These are phyloP conservation scores for Oreocharis arfaki DNA, from an alignment of 2,113 vertebrate genomes.

Conservation along the genomic window DNA sequence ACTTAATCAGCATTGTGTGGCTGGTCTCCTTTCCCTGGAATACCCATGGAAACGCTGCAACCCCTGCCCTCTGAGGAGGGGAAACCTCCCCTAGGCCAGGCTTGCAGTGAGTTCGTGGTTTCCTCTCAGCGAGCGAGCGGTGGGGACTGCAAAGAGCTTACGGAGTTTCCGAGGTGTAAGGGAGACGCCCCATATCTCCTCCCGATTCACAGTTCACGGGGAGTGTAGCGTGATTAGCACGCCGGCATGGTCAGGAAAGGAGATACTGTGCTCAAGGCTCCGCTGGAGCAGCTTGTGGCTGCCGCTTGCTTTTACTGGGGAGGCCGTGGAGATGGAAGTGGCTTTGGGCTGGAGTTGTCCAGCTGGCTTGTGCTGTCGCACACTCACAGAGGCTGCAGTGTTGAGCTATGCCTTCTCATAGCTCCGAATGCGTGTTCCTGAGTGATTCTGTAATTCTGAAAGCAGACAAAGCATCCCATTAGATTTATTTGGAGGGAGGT, in stretches of 20 bases:
- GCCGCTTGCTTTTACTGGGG: not conserved
- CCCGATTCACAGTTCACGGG: not conserved
- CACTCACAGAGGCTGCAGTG: not conserved
- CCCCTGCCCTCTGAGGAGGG: not conserved
- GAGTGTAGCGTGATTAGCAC: not conserved
- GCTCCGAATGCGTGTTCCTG: not conserved
- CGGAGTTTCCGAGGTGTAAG: not conserved
- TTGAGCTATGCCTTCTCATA: not conserved
- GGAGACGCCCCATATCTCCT: fast-evolving
- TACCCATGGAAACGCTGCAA: not conserved
- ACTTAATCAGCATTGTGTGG: not conserved
- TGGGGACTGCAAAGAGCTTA: not conserved
- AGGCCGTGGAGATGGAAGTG: not conserved
- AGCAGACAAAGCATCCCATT: not conserved
- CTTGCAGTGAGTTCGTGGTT: not conserved
- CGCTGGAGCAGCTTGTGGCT: fast-evolving
- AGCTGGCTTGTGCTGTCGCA: not conserved
- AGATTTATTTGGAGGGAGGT: not conserved
- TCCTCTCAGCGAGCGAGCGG: fast-evolving
- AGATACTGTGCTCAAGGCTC: not conserved
- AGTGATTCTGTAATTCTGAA: not conserved
- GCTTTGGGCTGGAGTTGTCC: not conserved
- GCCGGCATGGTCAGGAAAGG: not conserved
- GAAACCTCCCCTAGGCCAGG: not conserved
- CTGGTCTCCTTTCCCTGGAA: not conserved